Conservation (phyloP, 2,113 vertebrate species). For the Scytalopus superciliaris region DNA sequence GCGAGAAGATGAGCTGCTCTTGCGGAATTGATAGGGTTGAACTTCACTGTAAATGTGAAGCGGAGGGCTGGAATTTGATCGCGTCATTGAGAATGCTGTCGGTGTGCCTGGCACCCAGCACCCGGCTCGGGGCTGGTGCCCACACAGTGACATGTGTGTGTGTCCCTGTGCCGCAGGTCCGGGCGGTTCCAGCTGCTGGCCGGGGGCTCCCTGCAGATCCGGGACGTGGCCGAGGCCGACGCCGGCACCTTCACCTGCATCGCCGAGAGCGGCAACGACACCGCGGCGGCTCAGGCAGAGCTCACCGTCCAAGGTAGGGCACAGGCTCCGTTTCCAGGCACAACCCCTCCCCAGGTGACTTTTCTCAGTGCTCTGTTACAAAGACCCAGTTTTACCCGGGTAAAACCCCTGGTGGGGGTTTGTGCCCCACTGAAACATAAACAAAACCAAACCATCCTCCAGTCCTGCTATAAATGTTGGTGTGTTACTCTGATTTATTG, state of each 20-base stretch:
- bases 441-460: neutral
- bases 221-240: slow-evolving; percentile 80
- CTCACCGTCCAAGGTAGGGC: slow-evolving; percentile 88
- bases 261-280: slow-evolving; percentile 82
- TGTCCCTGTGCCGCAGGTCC: slow-evolving; percentile 64
- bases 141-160: too few species aligned
- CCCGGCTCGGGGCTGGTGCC: too few species aligned
- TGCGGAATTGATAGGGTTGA: neutral
- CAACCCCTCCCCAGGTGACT: neutral
- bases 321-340: neutral
- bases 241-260: slow-evolving; percentile 86
- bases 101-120: neutral
- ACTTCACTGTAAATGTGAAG: neutral
- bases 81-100: neutral
- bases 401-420: neutral
- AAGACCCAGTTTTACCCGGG: neutral
- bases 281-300: slow-evolving; percentile 84
- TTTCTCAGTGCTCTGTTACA: too few species aligned
- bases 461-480: neutral
- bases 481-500: neutral
- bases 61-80: neutral
- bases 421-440: rapidly evolving
- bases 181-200: slow-evolving; percentile 78
- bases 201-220: slow-evolving; percentile 84
- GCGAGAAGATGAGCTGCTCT: neutral